phyloP scores from a whole-genome alignment of 2,888 invertebrate genomes.

The Acanthosepion esculentum region DNA sequence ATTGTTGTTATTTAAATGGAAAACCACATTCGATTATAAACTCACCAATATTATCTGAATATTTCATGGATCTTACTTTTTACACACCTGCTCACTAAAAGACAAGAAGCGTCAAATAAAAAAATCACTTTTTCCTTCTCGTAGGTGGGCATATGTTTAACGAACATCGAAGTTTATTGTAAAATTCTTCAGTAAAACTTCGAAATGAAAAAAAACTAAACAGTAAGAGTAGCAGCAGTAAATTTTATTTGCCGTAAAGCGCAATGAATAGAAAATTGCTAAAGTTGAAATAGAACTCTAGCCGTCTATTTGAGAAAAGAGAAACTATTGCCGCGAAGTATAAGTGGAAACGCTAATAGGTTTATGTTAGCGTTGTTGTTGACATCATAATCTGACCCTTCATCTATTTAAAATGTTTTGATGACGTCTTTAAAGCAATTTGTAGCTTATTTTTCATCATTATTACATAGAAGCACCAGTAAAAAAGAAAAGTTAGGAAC shows the following conservation, averaged over 20 bases:
- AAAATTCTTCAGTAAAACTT: not conserved
- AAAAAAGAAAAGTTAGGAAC: too few relatives aligned
- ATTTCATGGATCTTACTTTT: too few relatives aligned
- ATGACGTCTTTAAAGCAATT: not conserved
- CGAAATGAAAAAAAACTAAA: too few relatives aligned
- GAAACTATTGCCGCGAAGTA: not conserved
- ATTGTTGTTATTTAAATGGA: too few relatives aligned
- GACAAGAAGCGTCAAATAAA: too few relatives aligned
- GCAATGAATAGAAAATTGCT: not conserved
- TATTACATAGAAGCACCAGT: too few relatives aligned
- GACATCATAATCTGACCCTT: not conserved
- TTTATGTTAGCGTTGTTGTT: not conserved
- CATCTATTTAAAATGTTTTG: not conserved
- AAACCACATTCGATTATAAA: too few relatives aligned
- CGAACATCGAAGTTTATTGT: not conserved
- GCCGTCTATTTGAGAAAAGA: not conserved
- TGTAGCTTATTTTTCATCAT: too few relatives aligned
- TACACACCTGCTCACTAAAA: too few relatives aligned
- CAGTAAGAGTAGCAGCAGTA: not conserved
- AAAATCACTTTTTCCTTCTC: not conserved
- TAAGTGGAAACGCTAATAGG: not conserved
- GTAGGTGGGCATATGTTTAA: not conserved
- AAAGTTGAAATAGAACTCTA: not conserved
- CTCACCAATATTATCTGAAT: too few relatives aligned
- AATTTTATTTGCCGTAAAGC: not conserved